Percentiles rank a stretch among this genome's conserved stretches.
These are phyloP conservation scores for Plagodis dolabraria DNA, from an alignment of 2,888 invertebrate genomes.

Conservation along the genomic window DNA sequence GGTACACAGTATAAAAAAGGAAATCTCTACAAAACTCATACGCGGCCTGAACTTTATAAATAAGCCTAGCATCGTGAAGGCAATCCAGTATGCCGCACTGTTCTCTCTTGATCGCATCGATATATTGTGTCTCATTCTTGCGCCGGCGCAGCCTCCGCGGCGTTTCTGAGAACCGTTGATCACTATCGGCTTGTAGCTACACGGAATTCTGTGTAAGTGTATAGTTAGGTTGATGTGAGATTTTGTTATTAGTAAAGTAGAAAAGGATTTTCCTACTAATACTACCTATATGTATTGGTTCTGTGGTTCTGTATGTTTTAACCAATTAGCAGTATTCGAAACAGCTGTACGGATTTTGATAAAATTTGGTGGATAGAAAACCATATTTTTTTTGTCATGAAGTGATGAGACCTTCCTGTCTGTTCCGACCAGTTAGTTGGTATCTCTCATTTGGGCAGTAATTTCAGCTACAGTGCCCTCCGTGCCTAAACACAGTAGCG, in stretches of 20 bases:
- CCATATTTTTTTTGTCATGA: too few species aligned
- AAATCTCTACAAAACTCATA: conserved; percentile 7
- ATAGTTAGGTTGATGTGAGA: conserved; percentile 10
- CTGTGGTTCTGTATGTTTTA: too few species aligned
- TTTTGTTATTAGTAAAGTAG: neutral
- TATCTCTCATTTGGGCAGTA: too few species aligned
- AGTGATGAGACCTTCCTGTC: too few species aligned
- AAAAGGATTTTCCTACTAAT: too few species aligned
- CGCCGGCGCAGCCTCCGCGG: conserved; percentile 60
- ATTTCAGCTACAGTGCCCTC: too few species aligned
- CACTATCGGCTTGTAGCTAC: conserved; percentile 52
- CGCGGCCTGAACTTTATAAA: conserved; percentile 10
- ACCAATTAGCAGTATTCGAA: too few species aligned
- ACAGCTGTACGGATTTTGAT: too few species aligned
- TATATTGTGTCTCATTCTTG: conserved; percentile 42
- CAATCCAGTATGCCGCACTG: conserved; percentile 62
- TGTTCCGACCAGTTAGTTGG: too few species aligned
- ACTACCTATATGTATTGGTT: too few species aligned
- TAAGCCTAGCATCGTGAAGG: conserved; percentile 56
- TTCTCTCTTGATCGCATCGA: conserved; percentile 37
- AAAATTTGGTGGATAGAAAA: too few species aligned
- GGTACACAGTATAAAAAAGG: conserved; percentile 5
- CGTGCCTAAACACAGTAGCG: too few species aligned
- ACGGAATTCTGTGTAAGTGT: conserved; percentile 56
- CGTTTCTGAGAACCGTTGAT: conserved; percentile 68